phyloP scores from a whole-genome alignment of 2,888 invertebrate species.

The Phortica magna region DNA sequence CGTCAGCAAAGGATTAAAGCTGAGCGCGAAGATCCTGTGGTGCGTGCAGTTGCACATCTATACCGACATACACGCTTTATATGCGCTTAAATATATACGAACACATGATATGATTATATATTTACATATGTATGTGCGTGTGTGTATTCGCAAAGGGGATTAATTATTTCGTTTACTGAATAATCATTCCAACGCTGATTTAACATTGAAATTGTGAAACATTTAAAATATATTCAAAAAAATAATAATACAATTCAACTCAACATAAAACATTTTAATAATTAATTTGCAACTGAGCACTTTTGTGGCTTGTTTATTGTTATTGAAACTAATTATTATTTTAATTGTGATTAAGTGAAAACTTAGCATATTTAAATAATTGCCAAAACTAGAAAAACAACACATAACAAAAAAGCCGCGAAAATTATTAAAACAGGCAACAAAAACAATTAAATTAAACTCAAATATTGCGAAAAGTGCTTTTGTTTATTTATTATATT shows the following conservation, averaged over 20 bases:
- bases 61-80: conserved; percentile 16
- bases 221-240: not conserved
- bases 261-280: conserved; percentile 13
- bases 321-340: conserved; percentile 15
- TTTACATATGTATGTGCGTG: conserved; percentile 32
- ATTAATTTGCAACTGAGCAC: conserved; percentile 8
- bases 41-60: conserved; percentile 23
- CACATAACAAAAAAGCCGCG: conserved; percentile 13
- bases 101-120: conserved; percentile 17
- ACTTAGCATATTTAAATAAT: conserved; percentile 34
- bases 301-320: not conserved
- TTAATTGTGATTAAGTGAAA: conserved; percentile 38
- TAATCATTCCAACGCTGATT: conserved; percentile 28
- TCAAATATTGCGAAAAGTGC: not conserved
- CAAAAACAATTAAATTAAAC: conserved; percentile 7
- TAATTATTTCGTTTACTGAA: conserved; percentile 42
- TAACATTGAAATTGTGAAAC: not conserved
- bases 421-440: conserved; percentile 17
- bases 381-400: conserved; percentile 13
- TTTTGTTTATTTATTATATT: not conserved
- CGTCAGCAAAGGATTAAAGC: conserved; percentile 28
- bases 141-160: conserved; percentile 42
- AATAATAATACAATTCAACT: not conserved
- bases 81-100: conserved; percentile 18
- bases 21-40: conserved; percentile 12